Conservation (phyloP, 2,797 vertebrate genomes). For the Helarctos malayanus region DNA sequence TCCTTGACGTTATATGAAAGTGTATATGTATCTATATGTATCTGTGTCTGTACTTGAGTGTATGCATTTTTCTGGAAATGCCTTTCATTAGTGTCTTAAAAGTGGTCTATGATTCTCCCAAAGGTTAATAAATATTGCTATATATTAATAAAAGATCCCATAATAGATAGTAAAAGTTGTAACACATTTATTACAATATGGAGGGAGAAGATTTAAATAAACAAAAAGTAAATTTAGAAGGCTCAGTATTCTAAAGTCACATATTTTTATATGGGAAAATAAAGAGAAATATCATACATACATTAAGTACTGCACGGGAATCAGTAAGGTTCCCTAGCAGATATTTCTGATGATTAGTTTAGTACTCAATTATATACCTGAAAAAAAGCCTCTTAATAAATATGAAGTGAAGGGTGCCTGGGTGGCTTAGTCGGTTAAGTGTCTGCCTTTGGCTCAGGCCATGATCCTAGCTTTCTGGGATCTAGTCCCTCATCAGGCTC, state of each 20-base stretch:
- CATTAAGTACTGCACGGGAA: not conserved
- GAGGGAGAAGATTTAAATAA: not conserved
- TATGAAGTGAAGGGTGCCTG: not conserved
- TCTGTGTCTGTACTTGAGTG: not conserved
- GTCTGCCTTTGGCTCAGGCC: not conserved
- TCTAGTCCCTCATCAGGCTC: not conserved
- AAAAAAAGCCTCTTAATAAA: not conserved
- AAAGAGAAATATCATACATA: not conserved
- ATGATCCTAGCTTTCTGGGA: not conserved
- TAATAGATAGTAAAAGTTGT: not conserved
- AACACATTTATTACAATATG: not conserved
- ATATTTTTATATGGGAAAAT: conserved; percentile 1
- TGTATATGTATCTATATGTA: not conserved
- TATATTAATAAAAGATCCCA: not conserved
- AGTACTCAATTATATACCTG: not conserved
- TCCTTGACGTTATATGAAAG: not conserved
- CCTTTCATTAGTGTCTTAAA: not conserved
- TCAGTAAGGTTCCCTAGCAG: not conserved
- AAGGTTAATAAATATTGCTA: not conserved
- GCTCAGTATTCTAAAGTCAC: not conserved
- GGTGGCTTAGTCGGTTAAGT: not conserved
- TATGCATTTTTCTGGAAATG: not conserved
- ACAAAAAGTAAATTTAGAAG: not conserved
- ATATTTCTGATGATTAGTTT: conserved; percentile 40
- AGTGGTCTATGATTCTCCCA: not conserved